Evolutionary conservation across 2,888 invertebrate species (phyloP).

Genomic region (Eupithecia inturbata): DNA sequence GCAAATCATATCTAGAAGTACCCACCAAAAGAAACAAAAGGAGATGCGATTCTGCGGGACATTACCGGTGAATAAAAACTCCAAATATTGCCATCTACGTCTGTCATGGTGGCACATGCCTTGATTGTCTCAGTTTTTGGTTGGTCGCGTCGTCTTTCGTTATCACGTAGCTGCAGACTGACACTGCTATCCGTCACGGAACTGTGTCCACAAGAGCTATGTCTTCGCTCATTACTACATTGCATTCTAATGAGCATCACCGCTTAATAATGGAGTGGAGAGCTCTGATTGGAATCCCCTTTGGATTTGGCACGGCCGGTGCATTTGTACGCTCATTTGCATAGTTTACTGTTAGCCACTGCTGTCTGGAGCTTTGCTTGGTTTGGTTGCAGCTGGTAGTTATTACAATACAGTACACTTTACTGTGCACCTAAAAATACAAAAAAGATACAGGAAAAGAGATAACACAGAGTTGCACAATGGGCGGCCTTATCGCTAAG

Average conservation of each 20-base stretch:
- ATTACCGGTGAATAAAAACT: too few relatives aligned
- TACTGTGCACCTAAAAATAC: too few relatives aligned
- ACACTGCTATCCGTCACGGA: neutral
- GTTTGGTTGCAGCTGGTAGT: slow-evolving; percentile 2
- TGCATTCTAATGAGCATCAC: slow-evolving; percentile 30
- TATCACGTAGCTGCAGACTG: neutral
- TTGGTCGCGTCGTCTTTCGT: too few relatives aligned
- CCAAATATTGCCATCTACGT: too few relatives aligned
- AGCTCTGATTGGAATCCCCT: slow-evolving; percentile 24
- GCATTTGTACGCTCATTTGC: slow-evolving; percentile 12
- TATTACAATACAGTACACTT: too few relatives aligned
- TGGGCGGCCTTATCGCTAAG: too few relatives aligned
- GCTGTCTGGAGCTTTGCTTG: neutral
- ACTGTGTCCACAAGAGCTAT: slow-evolving; percentile 16
- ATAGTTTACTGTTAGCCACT: neutral
- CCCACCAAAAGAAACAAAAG: neutral
- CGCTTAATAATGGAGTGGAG: slow-evolving; percentile 12
- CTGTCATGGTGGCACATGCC: too few relatives aligned
- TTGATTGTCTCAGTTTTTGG: too few relatives aligned
- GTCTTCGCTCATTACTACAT: slow-evolving; percentile 27
- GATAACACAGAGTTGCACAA: too few relatives aligned
- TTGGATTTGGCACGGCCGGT: slow-evolving; percentile 2
- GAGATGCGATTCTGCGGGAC: too few relatives aligned
- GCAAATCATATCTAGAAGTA: neutral
- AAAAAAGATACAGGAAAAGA: too few relatives aligned